Evolutionary conservation across 2,797 vertebrate species (phyloP), one percentile per base, ranked within the genome.

Genomic region (Limnodromus scolopaceus): DNA sequence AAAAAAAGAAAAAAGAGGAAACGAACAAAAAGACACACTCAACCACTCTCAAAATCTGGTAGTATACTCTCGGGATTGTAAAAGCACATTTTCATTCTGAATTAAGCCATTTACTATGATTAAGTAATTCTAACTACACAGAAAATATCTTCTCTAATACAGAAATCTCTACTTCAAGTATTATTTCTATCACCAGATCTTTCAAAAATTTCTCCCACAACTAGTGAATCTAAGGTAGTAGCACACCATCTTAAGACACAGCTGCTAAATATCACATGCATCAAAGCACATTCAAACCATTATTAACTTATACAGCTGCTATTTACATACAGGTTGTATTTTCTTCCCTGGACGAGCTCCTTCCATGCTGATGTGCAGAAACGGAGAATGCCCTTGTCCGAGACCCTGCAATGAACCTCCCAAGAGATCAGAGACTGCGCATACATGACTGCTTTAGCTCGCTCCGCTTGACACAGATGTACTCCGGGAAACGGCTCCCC

Each of bases 321-420:
- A 46, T 86, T 48, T 98, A 98, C 98, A 80, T 98, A 98, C 98
- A 91, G 84, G 96, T 63, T 97, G 94, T 94, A 97, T 96, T 90
- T 97, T 98, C 96, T 89, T 98, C 89, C 97, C 97, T 71, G 89
- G 95, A 54, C 13, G 85, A 91, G 95, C 95, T 96, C 85, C 95
- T 89, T 98, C 98, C 98, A 98, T 98, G 87, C 88, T 54, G 93
- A 91, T 90, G 89, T 54, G 84, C 89, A 93, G 43, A 32, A 53
- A 65, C 6, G 2, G 74, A 90, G 70, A 97, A 82, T 65, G 96
- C 80, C 92, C 97, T 98, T 97, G 96, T 39, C 45, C 32, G 23
- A 95, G 92, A 94, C 55, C 76, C 89, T 24, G 92, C 41, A 94
- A 84, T 22, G 77, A 96, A 86, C 72, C 92, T 95, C 90, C 81